Conservation (phyloP, 2,113 vertebrate genomes). For the Turdus rufiventris region DNA sequence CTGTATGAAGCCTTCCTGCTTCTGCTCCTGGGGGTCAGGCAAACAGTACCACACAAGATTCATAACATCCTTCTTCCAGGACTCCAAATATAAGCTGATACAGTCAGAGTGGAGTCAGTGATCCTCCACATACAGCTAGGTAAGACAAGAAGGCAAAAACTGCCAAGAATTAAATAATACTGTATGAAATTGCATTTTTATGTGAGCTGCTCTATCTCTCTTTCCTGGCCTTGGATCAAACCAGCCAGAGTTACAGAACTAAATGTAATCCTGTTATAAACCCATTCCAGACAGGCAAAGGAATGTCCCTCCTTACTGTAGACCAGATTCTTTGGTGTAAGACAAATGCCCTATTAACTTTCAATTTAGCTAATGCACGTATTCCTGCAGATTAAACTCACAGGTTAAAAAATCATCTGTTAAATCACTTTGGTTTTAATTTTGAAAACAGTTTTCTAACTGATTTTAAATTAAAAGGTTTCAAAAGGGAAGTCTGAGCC, state of each 20-base stretch:
- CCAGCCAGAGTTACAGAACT: background rate
- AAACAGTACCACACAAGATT: background rate
- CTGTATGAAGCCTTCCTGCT: background rate
- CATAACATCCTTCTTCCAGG: background rate
- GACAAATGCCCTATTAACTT: background rate
- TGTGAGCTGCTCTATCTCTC: background rate
- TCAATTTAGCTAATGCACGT: background rate
- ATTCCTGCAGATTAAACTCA: background rate
- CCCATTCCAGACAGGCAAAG: background rate
- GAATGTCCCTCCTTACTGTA: background rate
- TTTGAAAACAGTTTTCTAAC: background rate
- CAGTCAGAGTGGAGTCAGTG: background rate
- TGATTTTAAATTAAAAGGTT: background rate
- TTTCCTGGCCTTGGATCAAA: background rate
- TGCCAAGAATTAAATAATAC: conserved; percentile 2
- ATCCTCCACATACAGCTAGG: background rate
- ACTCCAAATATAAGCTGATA: background rate
- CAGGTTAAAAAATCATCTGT: background rate
- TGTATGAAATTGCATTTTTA: background rate
- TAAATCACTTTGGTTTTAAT: background rate
- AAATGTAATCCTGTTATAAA: background rate
- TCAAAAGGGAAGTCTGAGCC: background rate
- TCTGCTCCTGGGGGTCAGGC: background rate
- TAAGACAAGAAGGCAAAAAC: background rate
- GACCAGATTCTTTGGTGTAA: background rate